Percentiles rank a stretch among this genome's conserved stretches.
Evolutionary conservation across 2,113 vertebrate genomes (phyloP).

Genomic region (Tonatia bakeri): DNA sequence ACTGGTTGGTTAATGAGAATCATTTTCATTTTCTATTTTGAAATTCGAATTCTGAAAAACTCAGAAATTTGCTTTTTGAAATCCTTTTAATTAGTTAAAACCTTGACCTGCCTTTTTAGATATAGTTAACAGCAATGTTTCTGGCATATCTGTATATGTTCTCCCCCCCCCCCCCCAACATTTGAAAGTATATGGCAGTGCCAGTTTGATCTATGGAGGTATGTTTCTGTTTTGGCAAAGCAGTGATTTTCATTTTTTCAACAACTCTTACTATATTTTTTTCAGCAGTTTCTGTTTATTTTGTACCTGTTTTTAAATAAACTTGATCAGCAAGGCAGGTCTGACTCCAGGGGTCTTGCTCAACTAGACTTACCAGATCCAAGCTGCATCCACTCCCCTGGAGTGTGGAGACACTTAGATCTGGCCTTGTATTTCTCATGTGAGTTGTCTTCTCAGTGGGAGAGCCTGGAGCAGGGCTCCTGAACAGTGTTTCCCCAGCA

Average conservation of each 20-base stretch:
- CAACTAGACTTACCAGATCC: not conserved
- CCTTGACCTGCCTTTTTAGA: not conserved
- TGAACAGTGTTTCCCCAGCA: not conserved
- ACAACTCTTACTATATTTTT: not conserved
- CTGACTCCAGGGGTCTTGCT: not conserved
- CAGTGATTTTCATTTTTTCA: not conserved
- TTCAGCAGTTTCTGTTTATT: not conserved
- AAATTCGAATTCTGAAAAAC: not conserved
- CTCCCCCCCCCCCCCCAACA: not conserved
- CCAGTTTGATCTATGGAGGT: not conserved
- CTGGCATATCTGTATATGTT: not conserved
- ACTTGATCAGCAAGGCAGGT: not conserved
- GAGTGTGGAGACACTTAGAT: not conserved
- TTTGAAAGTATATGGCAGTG: not conserved
- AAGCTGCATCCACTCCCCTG: not conserved
- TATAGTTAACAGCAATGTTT: not conserved
- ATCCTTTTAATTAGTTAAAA: not conserved
- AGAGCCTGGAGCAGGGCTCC: not conserved
- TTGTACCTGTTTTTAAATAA: not conserved
- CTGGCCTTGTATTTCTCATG: not conserved
- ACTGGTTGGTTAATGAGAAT: not conserved
- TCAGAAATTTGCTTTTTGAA: not conserved
- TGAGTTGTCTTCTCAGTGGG: not conserved
- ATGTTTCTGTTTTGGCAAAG: not conserved
- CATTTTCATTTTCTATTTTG: not conserved